phyloP scores from a whole-genome alignment of 2,888 invertebrate genomes.

The Drosophila flavopinicola region DNA sequence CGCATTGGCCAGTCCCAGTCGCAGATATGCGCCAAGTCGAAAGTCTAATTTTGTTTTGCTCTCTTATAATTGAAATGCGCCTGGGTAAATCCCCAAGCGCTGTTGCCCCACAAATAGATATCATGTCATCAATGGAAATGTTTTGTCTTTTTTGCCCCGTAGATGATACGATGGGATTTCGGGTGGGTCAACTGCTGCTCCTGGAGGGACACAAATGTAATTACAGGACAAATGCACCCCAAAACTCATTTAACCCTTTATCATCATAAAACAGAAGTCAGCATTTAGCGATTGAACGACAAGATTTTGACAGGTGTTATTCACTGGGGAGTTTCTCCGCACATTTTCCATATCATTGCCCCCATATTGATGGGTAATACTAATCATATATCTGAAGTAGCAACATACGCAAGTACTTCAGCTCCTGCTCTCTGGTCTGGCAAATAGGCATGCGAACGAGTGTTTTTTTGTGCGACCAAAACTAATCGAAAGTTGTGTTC shows the following conservation, averaged over 20 bases:
- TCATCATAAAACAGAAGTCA: conserved; percentile 31
- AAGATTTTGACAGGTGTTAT: conserved; percentile 42
- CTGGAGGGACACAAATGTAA: conserved; percentile 39
- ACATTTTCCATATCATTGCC: conserved; percentile 43
- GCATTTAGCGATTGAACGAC: background rate
- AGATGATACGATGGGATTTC: conserved; percentile 53
- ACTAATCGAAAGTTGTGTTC: conserved; percentile 47
- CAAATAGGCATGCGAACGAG: background rate
- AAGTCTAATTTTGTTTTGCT: conserved; percentile 65
- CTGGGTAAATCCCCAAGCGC: conserved; percentile 56
- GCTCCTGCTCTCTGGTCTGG: conserved; percentile 2
- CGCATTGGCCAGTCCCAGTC: conserved; percentile 37
- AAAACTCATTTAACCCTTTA: conserved; percentile 39
- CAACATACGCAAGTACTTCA: conserved; percentile 47
- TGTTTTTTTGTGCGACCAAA: conserved; percentile 5
- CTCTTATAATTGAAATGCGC: conserved; percentile 69
- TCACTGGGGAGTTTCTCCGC: conserved; percentile 18
- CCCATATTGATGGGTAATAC: conserved; percentile 13
- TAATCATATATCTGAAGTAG: conserved; percentile 34
- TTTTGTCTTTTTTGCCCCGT: conserved; percentile 25
- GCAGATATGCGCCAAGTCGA: conserved; percentile 65
- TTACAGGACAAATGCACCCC: conserved; percentile 30
- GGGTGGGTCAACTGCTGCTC: conserved; percentile 7
- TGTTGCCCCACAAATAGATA: conserved; percentile 56
- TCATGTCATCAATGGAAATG: conserved; percentile 64